Evolutionary conservation across 2,797 vertebrate species (phyloP).

Genomic region (Coilia nasus): DNA sequence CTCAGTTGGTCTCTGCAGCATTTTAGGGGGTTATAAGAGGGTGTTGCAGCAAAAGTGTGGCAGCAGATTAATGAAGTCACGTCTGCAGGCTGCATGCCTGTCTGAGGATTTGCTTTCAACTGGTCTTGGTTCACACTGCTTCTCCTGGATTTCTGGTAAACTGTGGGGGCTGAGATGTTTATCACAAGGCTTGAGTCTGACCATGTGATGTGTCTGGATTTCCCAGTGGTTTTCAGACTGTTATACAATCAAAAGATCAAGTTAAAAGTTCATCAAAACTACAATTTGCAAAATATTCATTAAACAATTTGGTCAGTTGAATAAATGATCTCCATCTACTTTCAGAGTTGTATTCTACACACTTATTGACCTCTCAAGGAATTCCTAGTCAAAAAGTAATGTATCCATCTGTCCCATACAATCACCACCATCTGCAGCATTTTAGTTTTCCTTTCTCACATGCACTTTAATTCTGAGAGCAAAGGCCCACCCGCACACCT

Average conservation of each 20-base stretch:
- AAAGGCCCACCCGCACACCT: not conserved
- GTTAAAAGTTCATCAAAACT: not conserved
- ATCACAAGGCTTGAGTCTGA: not conserved
- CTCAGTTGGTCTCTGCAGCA: not conserved
- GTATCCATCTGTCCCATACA: not conserved
- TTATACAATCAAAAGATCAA: not conserved
- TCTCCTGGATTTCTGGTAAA: constrained; percentile 8
- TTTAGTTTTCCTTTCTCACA: not conserved
- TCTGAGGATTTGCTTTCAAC: not conserved
- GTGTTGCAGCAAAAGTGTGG: not conserved
- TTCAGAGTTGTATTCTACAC: not conserved
- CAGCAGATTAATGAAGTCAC: not conserved
- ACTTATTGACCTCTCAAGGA: not conserved
- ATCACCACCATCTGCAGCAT: not conserved
- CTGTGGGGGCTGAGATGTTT: not conserved
- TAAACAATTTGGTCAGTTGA: not conserved
- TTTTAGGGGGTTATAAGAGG: not conserved
- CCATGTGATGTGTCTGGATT: not conserved
- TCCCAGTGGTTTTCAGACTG: not conserved
- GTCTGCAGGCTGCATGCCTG: not conserved
- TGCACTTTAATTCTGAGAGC: not conserved
- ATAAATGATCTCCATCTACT: not conserved
- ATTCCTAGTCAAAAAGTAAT: not conserved
- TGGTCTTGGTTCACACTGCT: not conserved
- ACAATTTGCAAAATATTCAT: not conserved